Evolutionary conservation across 1,140 invertebrate genomes (phyloP).

Genomic region (Ceratitis capitata): DNA sequence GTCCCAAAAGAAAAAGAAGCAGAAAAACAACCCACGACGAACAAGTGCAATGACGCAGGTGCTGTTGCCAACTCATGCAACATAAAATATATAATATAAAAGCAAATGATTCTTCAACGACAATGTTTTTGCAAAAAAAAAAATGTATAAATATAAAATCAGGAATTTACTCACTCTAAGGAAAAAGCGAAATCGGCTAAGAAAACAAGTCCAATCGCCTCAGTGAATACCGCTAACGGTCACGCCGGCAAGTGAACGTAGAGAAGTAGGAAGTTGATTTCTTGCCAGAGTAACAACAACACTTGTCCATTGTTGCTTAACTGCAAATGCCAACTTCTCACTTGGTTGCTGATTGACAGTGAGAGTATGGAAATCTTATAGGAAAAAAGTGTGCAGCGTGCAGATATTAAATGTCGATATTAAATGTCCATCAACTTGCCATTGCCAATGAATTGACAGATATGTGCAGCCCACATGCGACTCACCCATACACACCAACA

Average conservation of each 20-base stretch:
- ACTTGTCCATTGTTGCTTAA: neutral
- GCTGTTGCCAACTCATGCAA: constrained; percentile 10
- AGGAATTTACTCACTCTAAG: neutral
- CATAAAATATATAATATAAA: no score
- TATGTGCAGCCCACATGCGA: neutral
- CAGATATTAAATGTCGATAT: neutral
- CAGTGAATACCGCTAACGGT: neutral
- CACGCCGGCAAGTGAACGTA: neutral
- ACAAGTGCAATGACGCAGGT: neutral
- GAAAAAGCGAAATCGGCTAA: neutral
- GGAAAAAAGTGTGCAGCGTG: neutral
- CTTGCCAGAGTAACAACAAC: neutral
- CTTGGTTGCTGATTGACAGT: no score
- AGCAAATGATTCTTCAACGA: neutral
- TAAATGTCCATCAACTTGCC: neutral
- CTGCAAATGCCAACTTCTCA: no score
- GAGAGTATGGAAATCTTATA: constrained; percentile 14
- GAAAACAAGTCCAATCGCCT: neutral
- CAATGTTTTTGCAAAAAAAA: neutral
- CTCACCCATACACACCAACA: neutral
- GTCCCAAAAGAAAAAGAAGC: neutral
- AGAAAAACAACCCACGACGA: neutral
- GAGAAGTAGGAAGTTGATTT: constrained; percentile 6
- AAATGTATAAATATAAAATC: neutral
- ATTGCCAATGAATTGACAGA: neutral